These are phyloP conservation scores for Hipparchia sbordonii DNA, from an alignment of 2,888 invertebrate genomes.

Conservation along the genomic window DNA sequence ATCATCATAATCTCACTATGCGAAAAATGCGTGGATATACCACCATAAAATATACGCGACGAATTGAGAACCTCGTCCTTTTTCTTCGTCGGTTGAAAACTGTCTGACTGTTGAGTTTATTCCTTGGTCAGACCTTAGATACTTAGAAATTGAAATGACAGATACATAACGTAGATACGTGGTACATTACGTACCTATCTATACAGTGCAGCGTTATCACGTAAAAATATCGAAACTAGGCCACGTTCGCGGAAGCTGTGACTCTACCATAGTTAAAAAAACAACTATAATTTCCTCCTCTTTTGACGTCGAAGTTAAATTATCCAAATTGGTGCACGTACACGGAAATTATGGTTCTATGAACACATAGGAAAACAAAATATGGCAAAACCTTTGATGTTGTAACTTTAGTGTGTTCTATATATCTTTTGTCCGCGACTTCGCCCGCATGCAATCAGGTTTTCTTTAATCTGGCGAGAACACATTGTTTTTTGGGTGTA, in stretches of 20 bases:
- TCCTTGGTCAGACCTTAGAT: no score
- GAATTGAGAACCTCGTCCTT: no score
- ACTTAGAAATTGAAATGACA: no score
- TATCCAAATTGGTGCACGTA: slow-evolving; percentile 10
- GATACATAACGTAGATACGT: no score
- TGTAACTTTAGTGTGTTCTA: not conserved
- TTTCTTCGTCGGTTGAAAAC: no score
- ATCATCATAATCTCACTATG: no score
- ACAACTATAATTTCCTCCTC: slow-evolving; percentile 6
- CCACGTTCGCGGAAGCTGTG: slow-evolving; percentile 8
- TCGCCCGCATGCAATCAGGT: not conserved
- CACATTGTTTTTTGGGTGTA: not conserved
- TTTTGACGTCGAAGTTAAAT: not conserved
- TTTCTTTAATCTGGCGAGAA: not conserved
- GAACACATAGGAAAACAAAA: not conserved
- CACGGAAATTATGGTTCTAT: slow-evolving; percentile 10
- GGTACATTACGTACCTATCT: slow-evolving; percentile 2
- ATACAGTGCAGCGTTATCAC: slow-evolving; percentile 8
- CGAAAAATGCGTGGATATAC: no score
- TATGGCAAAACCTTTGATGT: not conserved
- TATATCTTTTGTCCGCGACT: not conserved
- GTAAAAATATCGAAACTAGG: slow-evolving; percentile 8
- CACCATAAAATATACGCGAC: no score
- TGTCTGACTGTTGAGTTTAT: no score
- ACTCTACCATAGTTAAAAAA: slow-evolving; percentile 7